Base-by-base conservation (phyloP, 2,113 vertebrate genomes). In the Tiliqua scincoides region DNA sequence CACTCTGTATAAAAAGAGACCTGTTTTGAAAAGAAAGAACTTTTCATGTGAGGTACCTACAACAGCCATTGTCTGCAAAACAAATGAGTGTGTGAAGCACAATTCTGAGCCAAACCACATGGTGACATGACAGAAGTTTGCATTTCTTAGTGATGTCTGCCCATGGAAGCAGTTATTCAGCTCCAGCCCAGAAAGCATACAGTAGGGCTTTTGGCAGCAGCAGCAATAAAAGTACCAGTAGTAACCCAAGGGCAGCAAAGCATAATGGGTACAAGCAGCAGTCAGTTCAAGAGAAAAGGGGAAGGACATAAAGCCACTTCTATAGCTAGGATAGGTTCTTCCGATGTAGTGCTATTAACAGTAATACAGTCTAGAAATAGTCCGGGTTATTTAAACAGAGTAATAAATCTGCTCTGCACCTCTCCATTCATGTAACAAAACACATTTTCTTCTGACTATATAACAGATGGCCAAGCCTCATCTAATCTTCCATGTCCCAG, bases 1-100 rank as follows among this genome's bases (percentile, higher is more conserved):
- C 76, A 32, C 87, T 96, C 93, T 99, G 98, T 87, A 99, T 17
- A 91, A 98, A 99, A 6, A 89, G 90, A 90, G 95, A 97, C 94
- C 99, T 99, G 95, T 90, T 85, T 65, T 43, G 30, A 92, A 92
- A 85, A 95, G 85, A 93, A 93, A 91, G 18, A 68, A 84, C 0
- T 86, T 84, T 57, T n/a, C 68, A 91, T 81, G 72, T 77, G 9
- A 59, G 70, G 37, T 25, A 72, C 90, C 85, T 83, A 62, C 59
- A 90, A 85, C 67, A 90, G 87, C 27, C 83, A 79, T 63, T 83
- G 91, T 20, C 14, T 67, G 73, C 70, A 93, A 92, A 83, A 83
- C 43, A 43, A 93, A 32, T 32, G 2, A 85, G 27, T 25, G 71
- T 0, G 27, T n/a, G 18, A 17, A 79, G 20, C 11, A 61, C 40